Evolutionary conservation across 2,888 invertebrate genomes (phyloP).

Genomic region (Allolobophora icterica): DNA sequence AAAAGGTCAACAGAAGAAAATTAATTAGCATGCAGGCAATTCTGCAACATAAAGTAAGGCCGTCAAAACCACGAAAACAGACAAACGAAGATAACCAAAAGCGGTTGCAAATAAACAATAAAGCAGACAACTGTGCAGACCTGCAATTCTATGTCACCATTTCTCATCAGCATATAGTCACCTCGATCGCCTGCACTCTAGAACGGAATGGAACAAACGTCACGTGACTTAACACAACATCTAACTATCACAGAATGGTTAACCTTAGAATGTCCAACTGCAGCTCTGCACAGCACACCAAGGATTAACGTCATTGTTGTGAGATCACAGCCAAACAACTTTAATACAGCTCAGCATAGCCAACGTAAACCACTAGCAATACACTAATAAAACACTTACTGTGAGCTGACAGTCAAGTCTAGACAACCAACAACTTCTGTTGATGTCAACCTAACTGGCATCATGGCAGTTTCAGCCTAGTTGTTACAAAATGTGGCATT

Average conservation of each 20-base stretch:
- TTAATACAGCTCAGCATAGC: background rate
- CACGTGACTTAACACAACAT: background rate
- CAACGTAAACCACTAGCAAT: background rate
- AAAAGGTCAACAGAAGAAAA: background rate
- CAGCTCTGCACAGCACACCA: background rate
- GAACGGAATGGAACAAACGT: slow-evolving; percentile 12
- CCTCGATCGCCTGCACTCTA: background rate
- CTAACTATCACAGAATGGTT: background rate
- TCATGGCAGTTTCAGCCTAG: background rate
- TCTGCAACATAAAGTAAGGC: background rate
- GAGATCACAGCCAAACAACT: too few relatives aligned
- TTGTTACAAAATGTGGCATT: background rate
- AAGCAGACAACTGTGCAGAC: slow-evolving; percentile 26
- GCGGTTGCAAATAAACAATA: background rate
- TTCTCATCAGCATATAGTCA: slow-evolving; percentile 9
- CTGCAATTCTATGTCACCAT: slow-evolving; percentile 32
- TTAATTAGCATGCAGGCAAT: background rate
- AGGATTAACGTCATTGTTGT: background rate
- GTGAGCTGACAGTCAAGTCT: background rate
- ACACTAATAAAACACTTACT: background rate
- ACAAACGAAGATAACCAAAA: background rate
- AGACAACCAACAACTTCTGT: background rate
- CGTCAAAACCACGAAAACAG: background rate
- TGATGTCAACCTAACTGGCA: too few relatives aligned
- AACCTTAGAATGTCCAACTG: background rate